These are phyloP conservation scores for Silurus aristotelis DNA, from an alignment of 2,797 vertebrate species.

Conservation along the genomic window DNA sequence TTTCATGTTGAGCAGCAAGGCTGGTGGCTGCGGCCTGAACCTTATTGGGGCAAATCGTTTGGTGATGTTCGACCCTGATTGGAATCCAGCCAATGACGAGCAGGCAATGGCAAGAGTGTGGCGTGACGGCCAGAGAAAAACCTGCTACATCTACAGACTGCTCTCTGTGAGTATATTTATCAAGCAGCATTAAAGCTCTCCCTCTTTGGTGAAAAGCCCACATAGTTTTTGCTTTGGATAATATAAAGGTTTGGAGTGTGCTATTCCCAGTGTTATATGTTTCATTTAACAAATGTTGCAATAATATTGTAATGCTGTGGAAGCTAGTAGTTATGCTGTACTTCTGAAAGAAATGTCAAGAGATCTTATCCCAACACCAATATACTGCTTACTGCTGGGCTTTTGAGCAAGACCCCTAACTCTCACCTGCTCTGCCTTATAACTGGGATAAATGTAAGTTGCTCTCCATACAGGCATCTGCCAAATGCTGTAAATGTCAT, in stretches of 20 bases:
- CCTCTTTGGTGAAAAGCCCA: too few species aligned
- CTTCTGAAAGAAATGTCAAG: too few species aligned
- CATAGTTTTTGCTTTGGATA: neutral
- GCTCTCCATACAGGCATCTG: too few species aligned
- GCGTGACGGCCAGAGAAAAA: constrained; percentile 97
- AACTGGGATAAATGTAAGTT: too few species aligned
- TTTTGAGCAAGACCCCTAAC: too few species aligned
- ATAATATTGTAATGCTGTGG: too few species aligned
- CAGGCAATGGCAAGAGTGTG: constrained; percentile 98
- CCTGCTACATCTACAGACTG: constrained; percentile 93
- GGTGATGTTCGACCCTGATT: constrained; percentile 98
- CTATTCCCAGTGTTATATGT: neutral
- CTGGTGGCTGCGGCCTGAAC: constrained; percentile 94
- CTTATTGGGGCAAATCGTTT: constrained; percentile 95
- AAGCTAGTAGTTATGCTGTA: too few species aligned
- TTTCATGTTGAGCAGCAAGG: constrained; percentile 98
- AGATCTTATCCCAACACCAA: too few species aligned
- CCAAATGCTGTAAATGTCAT: too few species aligned
- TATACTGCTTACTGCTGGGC: too few species aligned
- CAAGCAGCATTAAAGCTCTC: neutral
- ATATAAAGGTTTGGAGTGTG: neutral
- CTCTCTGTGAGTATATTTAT: constrained; percentile 81
- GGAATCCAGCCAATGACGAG: constrained; percentile 98
- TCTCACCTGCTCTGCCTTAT: too few species aligned
- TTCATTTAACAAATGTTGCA: too few species aligned